phyloP scores from a whole-genome alignment of 2,888 invertebrate species.

The Arge pagana region DNA sequence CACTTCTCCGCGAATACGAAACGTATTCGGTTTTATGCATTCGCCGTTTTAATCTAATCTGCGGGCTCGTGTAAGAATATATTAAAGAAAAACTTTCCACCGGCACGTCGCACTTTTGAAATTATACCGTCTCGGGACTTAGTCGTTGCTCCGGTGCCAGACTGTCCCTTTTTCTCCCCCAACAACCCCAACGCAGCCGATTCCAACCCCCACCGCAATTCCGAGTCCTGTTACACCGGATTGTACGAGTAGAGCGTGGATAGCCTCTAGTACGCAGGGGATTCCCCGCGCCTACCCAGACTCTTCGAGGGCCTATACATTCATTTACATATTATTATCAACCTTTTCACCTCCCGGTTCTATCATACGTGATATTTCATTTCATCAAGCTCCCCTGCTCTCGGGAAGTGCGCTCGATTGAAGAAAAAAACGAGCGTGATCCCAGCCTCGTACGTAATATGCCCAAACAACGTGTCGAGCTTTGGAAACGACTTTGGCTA shows the following conservation, averaged over 20 bases:
- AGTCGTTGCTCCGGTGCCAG: slow-evolving; percentile 11
- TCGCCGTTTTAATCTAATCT: slow-evolving; percentile 57
- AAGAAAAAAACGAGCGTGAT: too few species aligned
- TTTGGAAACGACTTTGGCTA: too few species aligned
- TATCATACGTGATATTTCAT: too few species aligned
- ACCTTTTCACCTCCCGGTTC: too few species aligned
- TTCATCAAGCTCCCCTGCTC: too few species aligned
- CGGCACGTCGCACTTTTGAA: slow-evolving; percentile 45
- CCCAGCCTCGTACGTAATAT: too few species aligned
- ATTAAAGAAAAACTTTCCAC: slow-evolving; percentile 55
- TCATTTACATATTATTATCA: slow-evolving; percentile 48
- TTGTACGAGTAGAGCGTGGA: too few species aligned
- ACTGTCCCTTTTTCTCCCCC: slow-evolving; percentile 23
- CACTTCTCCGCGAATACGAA: slow-evolving; percentile 12
- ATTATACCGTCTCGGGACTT: slow-evolving; percentile 46
- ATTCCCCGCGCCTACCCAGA: slow-evolving; percentile 14
- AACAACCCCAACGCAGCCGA: slow-evolving; percentile 33
- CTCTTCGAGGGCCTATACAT: slow-evolving; percentile 39
- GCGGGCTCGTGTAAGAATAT: slow-evolving; percentile 56
- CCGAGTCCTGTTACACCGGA: too few species aligned
- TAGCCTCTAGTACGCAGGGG: slow-evolving; percentile 10
- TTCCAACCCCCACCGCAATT: slow-evolving; percentile 28
- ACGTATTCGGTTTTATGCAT: slow-evolving; percentile 47
- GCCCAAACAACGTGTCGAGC: too few species aligned
- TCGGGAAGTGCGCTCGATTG: too few species aligned